Base-by-base conservation (phyloP, 2,888 invertebrate species). In the Dascillus cervinus region DNA sequence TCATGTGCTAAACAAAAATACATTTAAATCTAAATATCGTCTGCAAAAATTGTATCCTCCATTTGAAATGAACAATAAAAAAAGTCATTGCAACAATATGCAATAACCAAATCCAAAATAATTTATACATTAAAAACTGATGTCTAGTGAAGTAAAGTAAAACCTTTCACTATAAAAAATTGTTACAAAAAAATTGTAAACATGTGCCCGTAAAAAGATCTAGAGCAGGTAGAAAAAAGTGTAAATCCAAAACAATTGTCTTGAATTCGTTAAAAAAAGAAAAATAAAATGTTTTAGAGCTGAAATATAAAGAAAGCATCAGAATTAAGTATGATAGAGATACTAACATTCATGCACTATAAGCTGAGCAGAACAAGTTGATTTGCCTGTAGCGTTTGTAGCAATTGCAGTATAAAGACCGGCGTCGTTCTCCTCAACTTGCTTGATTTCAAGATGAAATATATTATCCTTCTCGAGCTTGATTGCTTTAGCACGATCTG, bases 401-500 rank as follows among this genome's bases (percentile, higher is more conserved):
- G 92, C 92, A 42, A 87, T 77, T 24, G 90, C 89, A 0, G 89
- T 88, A 62, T 96, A 96, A 22, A 88, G 75, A 26, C 91, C 94
- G n/a, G 80, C 75, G 64, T 95, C 95, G 13, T 74, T 77, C 49
- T 82, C 69, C 12, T 65, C 60, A 50, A 83, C 83, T 59, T 88
- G 84, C 52, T 78, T 75, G 43, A 87, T 75, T 49, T 80, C 75
- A 46, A 95, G 68, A 33, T 77, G 79, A 61, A 82, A 82, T 32
- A 72, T 72, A 14, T 71, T 70, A 42, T 72, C 74, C 33, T 75
- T 74, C 11, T 72, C 67, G 8, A 71, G 70, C 29, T 71, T 71
- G 4, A 76, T 72, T 44, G 76, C 72, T 42, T 69, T 71, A 29
- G 86, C 77, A 9, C 87, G 73, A 56, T 86, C 85, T 43, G 85